Conservation (phyloP, 2,113 vertebrate species). For the Desmodus rotundus region DNA sequence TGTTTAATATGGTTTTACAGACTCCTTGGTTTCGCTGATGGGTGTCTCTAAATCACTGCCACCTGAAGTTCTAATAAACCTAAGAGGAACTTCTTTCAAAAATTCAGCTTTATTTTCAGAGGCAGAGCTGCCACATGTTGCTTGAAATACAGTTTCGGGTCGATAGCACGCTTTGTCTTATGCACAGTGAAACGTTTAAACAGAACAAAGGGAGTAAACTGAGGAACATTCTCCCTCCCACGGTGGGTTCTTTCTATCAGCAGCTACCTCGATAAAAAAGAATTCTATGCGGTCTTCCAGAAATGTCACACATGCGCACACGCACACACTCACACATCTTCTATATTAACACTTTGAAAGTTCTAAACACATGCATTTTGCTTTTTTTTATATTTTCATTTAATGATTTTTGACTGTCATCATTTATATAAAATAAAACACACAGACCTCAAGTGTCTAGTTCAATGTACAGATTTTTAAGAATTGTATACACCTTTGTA, state of each 20-base stretch:
- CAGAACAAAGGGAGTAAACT: not conserved
- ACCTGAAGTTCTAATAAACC: not conserved
- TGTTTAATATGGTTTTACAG: constrained; percentile 32
- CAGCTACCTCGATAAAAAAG: not conserved
- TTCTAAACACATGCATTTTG: not conserved
- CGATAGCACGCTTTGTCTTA: not conserved
- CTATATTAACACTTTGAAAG: not conserved
- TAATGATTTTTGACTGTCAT: not conserved
- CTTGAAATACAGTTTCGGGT: not conserved
- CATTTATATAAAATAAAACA: not conserved
- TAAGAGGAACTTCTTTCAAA: not conserved
- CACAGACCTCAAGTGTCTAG: not conserved
- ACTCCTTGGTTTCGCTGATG: not conserved
- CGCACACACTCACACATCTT: not conserved
- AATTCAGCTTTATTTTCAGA: not conserved
- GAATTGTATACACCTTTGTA: not conserved
- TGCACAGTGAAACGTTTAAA: not conserved
- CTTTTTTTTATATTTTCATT: not conserved
- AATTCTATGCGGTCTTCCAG: not conserved
- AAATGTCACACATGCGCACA: not conserved
- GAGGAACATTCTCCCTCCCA: not conserved
- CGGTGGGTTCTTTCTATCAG: not conserved
- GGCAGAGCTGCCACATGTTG: not conserved
- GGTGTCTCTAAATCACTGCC: constrained; percentile 2
- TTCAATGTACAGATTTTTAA: not conserved